Conservation (phyloP, 2,888 invertebrate species). For the Escarpia spicata region DNA sequence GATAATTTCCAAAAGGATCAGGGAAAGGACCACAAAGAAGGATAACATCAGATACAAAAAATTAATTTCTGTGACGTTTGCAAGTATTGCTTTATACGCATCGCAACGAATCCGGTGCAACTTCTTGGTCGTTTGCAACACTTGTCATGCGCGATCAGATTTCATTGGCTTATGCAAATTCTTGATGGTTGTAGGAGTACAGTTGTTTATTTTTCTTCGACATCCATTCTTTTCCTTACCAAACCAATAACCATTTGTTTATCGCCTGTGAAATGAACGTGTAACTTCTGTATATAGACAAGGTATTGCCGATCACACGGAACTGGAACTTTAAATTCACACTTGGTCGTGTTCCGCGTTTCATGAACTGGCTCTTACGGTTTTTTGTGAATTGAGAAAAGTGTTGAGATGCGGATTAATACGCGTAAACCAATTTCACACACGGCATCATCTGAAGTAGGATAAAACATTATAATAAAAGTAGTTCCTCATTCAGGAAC, state of each 20-base stretch:
- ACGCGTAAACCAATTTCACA: too few species aligned
- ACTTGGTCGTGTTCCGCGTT: too few species aligned
- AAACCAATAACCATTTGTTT: neutral
- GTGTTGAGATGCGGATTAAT: too few species aligned
- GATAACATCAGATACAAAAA: neutral
- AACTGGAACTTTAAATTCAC: neutral
- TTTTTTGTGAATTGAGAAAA: too few species aligned
- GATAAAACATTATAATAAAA: too few species aligned
- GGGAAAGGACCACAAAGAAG: neutral
- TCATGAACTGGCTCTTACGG: too few species aligned
- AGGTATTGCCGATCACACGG: neutral
- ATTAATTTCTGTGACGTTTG: neutral
- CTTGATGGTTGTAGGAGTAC: neutral
- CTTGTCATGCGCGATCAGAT: neutral
- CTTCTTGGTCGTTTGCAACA: neutral
- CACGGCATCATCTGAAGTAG: too few species aligned
- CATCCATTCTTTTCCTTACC: neutral
- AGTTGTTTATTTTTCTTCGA: neutral
- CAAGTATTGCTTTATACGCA: neutral
- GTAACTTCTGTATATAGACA: neutral
- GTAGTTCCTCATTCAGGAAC: too few species aligned
- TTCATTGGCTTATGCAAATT: neutral
- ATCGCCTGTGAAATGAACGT: neutral
- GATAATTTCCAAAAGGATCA: too few species aligned
- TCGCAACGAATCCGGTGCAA: neutral